Evolutionary conservation across 2,113 vertebrate species (phyloP), one percentile per base, ranked within the genome.

Genomic region (Sorex araneus): DNA sequence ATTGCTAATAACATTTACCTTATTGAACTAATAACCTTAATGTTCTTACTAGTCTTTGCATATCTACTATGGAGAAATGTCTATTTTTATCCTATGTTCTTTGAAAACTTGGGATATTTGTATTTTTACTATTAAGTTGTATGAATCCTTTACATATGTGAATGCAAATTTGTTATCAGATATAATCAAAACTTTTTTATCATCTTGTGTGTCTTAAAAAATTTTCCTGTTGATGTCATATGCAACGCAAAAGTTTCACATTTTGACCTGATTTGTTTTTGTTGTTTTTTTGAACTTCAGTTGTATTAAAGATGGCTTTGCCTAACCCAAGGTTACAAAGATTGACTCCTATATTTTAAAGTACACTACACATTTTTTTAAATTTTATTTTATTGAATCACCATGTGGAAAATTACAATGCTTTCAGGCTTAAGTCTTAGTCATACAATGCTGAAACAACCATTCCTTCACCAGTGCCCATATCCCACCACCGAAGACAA

Each of bases 251-350:
- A 67, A 70, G 43, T 64, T 45, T 71, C 71, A 54, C n/a, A 77
- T 92, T 86, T 89, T 88, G 43, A 73, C 34, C 30, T 4, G 2
- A 27, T 36, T 85, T 84, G 73, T 36, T 82, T 18, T 74, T 18
- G 34, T 50, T 67, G n/a, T 67, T n/a, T 92, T 82, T 81, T 86
- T 63, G 4, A 54, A 70, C 70, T 92, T 89, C 76, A 69, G 70
- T 43, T 82, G 43, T 76, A 21, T n/a, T 5, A 71, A 87, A 76
- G 60, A 70, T 85, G 25, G 0, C 8, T 92, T 90, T 77, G 64
- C 30, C 10, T 16, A n/a, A 27, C 6, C 36, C 47, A 66, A 47
- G 57, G 23, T 40, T 10, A 63, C 57, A 77, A 40, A 40, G 47
- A 50, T 50, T 50, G 43, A 78, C 3, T 76, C 11, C n/a, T 77